Evolutionary conservation across 2,113 vertebrate genomes (phyloP).

Genomic region (Guaruba guarouba): DNA sequence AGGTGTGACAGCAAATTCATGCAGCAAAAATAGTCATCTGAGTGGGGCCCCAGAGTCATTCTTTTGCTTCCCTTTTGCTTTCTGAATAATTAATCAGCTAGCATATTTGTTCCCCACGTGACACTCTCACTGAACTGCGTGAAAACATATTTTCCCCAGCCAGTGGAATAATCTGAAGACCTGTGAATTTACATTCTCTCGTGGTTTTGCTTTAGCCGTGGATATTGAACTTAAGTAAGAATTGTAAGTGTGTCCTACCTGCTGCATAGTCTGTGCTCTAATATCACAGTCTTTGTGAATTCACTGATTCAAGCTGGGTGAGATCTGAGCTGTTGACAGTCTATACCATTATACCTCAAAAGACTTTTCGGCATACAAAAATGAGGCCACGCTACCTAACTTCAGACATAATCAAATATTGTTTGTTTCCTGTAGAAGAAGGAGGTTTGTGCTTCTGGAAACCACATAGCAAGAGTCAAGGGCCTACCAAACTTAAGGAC

Average conservation of each 20-base stretch:
- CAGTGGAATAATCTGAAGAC: background rate
- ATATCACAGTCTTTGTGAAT: background rate
- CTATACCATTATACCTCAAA: background rate
- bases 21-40: background rate
- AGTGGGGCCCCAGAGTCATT: background rate
- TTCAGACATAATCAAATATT: background rate
- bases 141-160: background rate
- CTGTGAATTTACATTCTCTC: background rate
- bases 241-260: background rate
- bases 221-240: background rate
- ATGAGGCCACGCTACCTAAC: rapidly evolving
- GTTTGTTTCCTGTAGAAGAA: background rate
- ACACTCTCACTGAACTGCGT: too few species aligned
- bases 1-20: background rate
- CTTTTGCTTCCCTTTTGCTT: background rate
- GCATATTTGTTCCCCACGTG: background rate
- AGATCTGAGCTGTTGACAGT: background rate
- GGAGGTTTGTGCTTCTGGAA: background rate
- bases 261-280: background rate
- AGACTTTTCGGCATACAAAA: background rate
- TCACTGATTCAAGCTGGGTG: background rate
- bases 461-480: background rate
- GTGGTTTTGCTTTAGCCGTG: background rate
- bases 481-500: background rate
- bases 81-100: background rate